A percentile compares a stretch with the other conserved stretches of the same genome.
Evolutionary conservation across 2,797 vertebrate genomes (phyloP).

Genomic region (Parambassis ranga): DNA sequence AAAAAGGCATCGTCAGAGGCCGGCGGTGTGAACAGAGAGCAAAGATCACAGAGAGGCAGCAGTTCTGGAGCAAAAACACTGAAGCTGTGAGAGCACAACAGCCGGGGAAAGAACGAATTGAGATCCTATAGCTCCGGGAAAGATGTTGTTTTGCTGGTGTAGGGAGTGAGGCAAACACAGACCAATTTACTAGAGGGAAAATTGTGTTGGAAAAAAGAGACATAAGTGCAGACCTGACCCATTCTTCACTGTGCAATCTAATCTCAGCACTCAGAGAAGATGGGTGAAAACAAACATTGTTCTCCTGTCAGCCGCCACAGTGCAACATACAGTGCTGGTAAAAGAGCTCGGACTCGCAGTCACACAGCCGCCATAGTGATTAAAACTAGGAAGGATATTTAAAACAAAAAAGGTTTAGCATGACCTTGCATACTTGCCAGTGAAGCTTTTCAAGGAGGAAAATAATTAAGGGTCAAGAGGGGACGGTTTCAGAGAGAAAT

Average conservation of each 20-base stretch:
- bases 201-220: conserved; percentile 58
- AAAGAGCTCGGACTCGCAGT: conserved; percentile 53
- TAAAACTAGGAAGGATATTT: conserved; percentile 22
- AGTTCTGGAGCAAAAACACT: conserved; percentile 45
- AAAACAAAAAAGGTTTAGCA: conserved; percentile 25
- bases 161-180: conserved; percentile 70
- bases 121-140: conserved; percentile 68
- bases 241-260: conserved; percentile 77
- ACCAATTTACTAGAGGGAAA: conserved; percentile 77
- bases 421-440: conserved; percentile 41
- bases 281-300: conserved; percentile 71
- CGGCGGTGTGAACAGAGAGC: conserved; percentile 25
- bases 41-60: conserved; percentile 54
- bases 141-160: conserved; percentile 72
- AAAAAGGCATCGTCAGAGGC: conserved; percentile 35
- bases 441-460: conserved; percentile 15
- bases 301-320: conserved; percentile 59
- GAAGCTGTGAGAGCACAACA: conserved; percentile 44
- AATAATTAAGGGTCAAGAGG: conserved; percentile 28
- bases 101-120: conserved; percentile 59
- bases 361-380: conserved; percentile 9
- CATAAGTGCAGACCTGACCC: conserved; percentile 59
- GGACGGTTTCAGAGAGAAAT: conserved; percentile 15
- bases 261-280: conserved; percentile 71
- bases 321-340: conserved; percentile 45